Conservation (phyloP, 1,140 invertebrate genomes). For the Callitettix versicolor region DNA sequence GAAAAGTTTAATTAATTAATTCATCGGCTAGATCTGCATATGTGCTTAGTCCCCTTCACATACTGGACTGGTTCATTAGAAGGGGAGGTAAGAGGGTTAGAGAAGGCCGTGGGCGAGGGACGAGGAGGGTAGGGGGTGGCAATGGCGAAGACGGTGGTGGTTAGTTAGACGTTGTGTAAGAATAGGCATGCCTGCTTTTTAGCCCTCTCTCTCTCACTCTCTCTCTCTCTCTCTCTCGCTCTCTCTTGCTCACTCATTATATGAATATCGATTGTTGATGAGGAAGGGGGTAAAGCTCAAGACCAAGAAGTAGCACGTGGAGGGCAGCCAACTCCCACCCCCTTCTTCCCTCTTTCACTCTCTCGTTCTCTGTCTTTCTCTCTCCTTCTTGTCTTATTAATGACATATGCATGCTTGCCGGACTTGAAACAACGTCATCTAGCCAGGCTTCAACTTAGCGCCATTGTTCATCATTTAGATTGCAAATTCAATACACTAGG, state of each 20-base stretch:
- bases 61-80: slow-evolving; percentile 11
- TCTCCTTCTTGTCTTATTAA: slow-evolving; percentile 18
- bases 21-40: background rate
- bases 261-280: slow-evolving; percentile 19
- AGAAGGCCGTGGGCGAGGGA: no score
- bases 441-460: slow-evolving; percentile 1
- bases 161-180: slow-evolving; percentile 15
- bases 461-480: background rate
- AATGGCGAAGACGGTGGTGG: slow-evolving; percentile 11
- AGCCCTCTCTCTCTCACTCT: slow-evolving; percentile 13
- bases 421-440: slow-evolving; percentile 15
- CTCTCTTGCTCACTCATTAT: slow-evolving; percentile 19
- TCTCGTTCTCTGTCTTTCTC: slow-evolving; percentile 6
- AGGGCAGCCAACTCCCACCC: slow-evolving; percentile 7
- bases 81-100: background rate
- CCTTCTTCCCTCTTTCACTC: slow-evolving; percentile 3
- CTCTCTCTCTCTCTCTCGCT: slow-evolving; percentile 14
- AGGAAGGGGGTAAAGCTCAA: slow-evolving; percentile 6
- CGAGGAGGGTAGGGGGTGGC: background rate
- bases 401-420: slow-evolving; percentile 17
- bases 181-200: slow-evolving; percentile 16
- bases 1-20: background rate
- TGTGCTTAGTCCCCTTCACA: slow-evolving; percentile 5
- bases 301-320: slow-evolving; percentile 18
- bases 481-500: no score